These are phyloP conservation scores for Orthosia cruda DNA, from an alignment of 2,888 invertebrate genomes.

Conservation along the genomic window DNA sequence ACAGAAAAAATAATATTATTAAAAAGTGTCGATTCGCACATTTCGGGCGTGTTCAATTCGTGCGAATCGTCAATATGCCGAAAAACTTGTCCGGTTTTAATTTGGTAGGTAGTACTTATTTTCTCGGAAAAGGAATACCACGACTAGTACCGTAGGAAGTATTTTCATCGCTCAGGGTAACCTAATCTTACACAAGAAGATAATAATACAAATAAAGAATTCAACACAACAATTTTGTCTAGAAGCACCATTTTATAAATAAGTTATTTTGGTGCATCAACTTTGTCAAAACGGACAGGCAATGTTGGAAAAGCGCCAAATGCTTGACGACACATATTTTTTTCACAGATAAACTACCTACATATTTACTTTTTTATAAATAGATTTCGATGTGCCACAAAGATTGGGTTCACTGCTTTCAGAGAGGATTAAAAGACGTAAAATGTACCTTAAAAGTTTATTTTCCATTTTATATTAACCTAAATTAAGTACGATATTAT, in stretches of 20 bases:
- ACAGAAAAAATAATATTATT: too few relatives aligned
- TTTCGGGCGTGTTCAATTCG: too few relatives aligned
- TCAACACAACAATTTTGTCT: conserved; percentile 11
- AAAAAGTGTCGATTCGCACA: too few relatives aligned
- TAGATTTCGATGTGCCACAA: conserved; percentile 28
- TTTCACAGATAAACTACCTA: conserved; percentile 58
- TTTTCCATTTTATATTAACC: conserved; percentile 89
- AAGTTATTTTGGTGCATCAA: conserved; percentile 40
- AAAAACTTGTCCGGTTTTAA: too few relatives aligned
- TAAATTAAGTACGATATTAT: conserved; percentile 90
- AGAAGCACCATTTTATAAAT: conserved; percentile 11
- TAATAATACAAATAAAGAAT: neutral
- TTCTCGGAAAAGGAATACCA: too few relatives aligned
- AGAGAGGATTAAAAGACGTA: conserved; percentile 67
- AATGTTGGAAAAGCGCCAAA: conserved; percentile 73
- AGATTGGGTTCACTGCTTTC: conserved; percentile 77
- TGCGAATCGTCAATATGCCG: too few relatives aligned
- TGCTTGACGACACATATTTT: conserved; percentile 75
- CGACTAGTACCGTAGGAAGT: neutral
- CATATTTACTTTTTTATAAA: conserved; percentile 48
- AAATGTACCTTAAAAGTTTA: conserved; percentile 88
- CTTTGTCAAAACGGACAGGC: conserved; percentile 32
- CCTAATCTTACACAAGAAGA: neutral
- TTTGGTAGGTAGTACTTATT: too few relatives aligned
- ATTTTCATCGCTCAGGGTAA: neutral